Evolutionary conservation across 2,797 vertebrate genomes (phyloP), one percentile per base, ranked within the genome.

Genomic region (Muscicapa striata): DNA sequence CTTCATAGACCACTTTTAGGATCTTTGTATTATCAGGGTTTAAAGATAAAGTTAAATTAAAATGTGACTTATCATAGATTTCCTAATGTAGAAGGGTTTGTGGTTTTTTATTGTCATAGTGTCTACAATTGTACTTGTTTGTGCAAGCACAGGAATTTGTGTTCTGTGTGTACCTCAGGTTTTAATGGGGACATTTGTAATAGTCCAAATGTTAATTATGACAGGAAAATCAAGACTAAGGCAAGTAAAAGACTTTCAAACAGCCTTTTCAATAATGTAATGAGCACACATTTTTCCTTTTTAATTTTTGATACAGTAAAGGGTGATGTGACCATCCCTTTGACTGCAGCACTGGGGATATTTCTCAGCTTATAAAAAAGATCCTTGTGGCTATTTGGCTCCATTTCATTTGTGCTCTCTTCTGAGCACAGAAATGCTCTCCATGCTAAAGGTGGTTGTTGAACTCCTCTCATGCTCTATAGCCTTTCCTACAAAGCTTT

Each of bases 61-160:
- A 81, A 75, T 29, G 14, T 41, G 29, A 46, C 58, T 82, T 51
- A 15, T 36, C 22, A 20, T 6, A 7, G 17, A 43, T 67, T 79
- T 82, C 66, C 32, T 66, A 38, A 41, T 26, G 18, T 26, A 68
- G n/a, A 64, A 89, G 57, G 5, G 17, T 22, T 48, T 55, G 30
- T 11, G 6, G 0, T 0, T n/a, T 51, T 73, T 80, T 38, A 34
- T 9, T 18, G 15, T 8, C 1, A 0, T 3, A 10, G 14, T 34
- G 32, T 52, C 22, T 67, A 21, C 61, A 68, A 43, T 13, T 9
- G 14, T 46, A 13, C 32, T 34, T 61, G 4, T 15, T 8, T n/a
- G 21, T 49, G 34, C 23, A 23, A 55, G 18, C 7, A 40, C 6
- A 1, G 16, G 26, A 46, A 6, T n/a, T 74, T 75, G 29, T 62